Conservation (phyloP, 2,113 vertebrate genomes). For the Pogona vitticeps region DNA sequence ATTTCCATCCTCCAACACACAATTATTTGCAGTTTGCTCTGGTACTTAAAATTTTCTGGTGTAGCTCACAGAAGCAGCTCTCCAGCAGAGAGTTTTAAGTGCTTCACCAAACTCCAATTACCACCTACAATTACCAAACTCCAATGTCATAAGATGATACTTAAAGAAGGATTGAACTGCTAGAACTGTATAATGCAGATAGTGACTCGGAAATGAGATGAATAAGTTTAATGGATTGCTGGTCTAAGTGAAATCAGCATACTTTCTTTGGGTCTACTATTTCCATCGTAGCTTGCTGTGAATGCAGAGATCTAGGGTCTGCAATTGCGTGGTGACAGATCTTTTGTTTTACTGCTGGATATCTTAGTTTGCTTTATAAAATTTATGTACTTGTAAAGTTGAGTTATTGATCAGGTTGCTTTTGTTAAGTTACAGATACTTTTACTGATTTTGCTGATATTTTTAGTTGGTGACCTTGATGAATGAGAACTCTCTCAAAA, state of each 20-base stretch:
- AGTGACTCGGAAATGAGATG: neutral
- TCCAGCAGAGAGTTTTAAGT: too few species aligned
- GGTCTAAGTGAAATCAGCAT: neutral
- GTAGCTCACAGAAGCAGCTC: too few species aligned
- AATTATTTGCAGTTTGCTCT: too few species aligned
- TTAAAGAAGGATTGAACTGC: neutral
- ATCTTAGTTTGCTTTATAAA: conserved; percentile 40
- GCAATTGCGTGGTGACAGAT: conserved; percentile 62
- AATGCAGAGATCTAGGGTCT: conserved; percentile 65
- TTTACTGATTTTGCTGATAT: conserved; percentile 3
- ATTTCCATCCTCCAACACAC: too few species aligned
- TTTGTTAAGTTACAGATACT: conserved; percentile 20
- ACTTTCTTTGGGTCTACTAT: neutral
- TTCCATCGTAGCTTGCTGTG: conserved; percentile 35
- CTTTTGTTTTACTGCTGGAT: conserved; percentile 45
- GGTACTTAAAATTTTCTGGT: too few species aligned
- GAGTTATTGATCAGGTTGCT: neutral
- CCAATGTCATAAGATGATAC: too few species aligned
- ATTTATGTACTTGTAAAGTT: conserved; percentile 59
- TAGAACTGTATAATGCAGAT: neutral
- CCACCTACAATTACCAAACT: too few species aligned
- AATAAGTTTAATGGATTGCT: neutral
- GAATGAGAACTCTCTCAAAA: neutral
- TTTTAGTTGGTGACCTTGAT: conserved; percentile 8
- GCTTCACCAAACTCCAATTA: too few species aligned